Conservation (phyloP, 2,888 invertebrate species). For the Cyrtodaria siliqua region DNA sequence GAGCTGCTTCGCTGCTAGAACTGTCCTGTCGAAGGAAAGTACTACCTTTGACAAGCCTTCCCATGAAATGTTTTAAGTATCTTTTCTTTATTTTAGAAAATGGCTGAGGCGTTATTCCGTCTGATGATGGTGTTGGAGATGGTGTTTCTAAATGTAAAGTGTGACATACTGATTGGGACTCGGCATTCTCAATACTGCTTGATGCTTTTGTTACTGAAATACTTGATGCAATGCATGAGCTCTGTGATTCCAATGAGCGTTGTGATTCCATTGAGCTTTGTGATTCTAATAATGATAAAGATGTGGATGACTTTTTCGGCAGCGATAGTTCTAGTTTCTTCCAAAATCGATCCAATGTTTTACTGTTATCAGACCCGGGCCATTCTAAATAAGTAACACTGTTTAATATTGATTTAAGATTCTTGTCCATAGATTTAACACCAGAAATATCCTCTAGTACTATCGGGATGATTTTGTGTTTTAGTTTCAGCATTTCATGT, state of each 20-base stretch:
- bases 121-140: background rate
- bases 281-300: slow-evolving; percentile 4
- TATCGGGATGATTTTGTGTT: slow-evolving; percentile 77
- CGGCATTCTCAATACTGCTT: background rate
- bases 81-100: slow-evolving; percentile 19
- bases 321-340: slow-evolving; percentile 69
- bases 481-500: slow-evolving; percentile 79
- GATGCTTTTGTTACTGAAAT: background rate
- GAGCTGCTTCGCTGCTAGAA: slow-evolving; percentile 56
- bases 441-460: slow-evolving; percentile 70
- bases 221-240: background rate
- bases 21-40: slow-evolving; percentile 59
- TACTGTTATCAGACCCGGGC: slow-evolving; percentile 65
- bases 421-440: slow-evolving; percentile 64
- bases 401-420: slow-evolving; percentile 69
- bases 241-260: background rate
- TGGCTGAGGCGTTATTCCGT: background rate
- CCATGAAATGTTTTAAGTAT: slow-evolving; percentile 57
- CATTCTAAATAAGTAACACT: slow-evolving; percentile 75
- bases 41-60: slow-evolving; percentile 46
- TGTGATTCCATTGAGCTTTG: slow-evolving; percentile 2
- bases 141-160: background rate
- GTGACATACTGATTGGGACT: too few relatives aligned
- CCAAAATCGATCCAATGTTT: slow-evolving; percentile 70
- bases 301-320: slow-evolving; percentile 65